Conservation (phyloP, 1,140 invertebrate genomes). For the Nylanderia fulva region DNA sequence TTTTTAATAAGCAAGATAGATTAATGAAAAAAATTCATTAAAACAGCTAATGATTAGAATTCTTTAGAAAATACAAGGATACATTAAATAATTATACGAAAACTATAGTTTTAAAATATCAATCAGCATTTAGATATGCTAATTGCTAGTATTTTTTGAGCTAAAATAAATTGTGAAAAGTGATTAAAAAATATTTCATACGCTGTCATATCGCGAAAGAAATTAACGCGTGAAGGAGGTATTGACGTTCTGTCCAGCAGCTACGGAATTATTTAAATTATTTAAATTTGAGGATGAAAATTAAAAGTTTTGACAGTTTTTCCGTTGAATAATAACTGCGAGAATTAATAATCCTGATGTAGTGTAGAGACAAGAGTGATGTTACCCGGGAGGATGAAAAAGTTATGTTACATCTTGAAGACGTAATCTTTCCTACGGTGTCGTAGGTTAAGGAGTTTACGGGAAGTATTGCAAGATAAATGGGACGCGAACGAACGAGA, state of each 20-base stretch:
- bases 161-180: too few species aligned
- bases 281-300: constrained; percentile 1
- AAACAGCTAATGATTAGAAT: too few species aligned
- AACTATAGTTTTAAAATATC: too few species aligned
- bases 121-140: too few species aligned
- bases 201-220: not conserved
- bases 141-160: too few species aligned
- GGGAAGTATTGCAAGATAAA: constrained; percentile 27
- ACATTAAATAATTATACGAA: too few species aligned
- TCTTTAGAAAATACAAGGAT: too few species aligned
- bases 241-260: not conserved
- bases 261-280: constrained; percentile 1
- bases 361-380: not conserved
- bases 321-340: not conserved
- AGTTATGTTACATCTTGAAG: not conserved
- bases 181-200: not conserved
- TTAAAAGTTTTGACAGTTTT: constrained; percentile 16
- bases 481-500: not conserved
- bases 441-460: constrained; percentile 32
- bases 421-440: constrained; percentile 44
- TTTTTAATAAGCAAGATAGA: too few species aligned
- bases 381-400: constrained; percentile 9
- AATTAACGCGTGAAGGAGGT: not conserved
- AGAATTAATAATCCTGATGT: constrained; percentile 12
- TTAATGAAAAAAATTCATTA: too few species aligned